Percentiles rank a stretch among this genome's conserved stretches.
Evolutionary conservation across 2,888 invertebrate genomes (phyloP).

Genomic region (Anorthoa munda): DNA sequence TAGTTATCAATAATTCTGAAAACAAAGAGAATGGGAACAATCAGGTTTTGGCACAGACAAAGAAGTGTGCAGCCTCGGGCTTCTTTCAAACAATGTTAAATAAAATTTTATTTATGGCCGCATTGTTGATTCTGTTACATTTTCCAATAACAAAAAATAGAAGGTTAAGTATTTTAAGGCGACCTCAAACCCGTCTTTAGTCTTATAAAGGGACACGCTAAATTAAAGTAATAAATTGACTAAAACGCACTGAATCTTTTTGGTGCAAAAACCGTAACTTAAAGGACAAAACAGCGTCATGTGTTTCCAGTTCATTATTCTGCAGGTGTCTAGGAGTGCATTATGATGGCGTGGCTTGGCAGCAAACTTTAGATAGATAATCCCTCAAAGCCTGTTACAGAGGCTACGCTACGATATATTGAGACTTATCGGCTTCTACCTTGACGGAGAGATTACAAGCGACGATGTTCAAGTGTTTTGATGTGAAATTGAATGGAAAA

Average conservation of each 20-base stretch:
- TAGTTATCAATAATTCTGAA: background rate
- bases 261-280: background rate
- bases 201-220: background rate
- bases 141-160: background rate
- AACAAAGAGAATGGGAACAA: slow-evolving; percentile 1
- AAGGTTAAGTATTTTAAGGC: background rate
- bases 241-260: slow-evolving; percentile 2
- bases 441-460: slow-evolving; percentile 29
- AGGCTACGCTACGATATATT: slow-evolving; percentile 31
- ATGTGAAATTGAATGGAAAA: slow-evolving; percentile 42
- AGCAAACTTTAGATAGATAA: slow-evolving; percentile 57
- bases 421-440: slow-evolving; percentile 34
- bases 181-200: background rate
- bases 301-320: slow-evolving; percentile 43
- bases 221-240: background rate
- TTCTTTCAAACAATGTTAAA: slow-evolving; percentile 16
- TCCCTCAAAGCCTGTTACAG: slow-evolving; percentile 50
- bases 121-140: slow-evolving; percentile 1
- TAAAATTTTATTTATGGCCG: slow-evolving; percentile 6
- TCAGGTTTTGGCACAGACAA: slow-evolving; percentile 14
- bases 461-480: slow-evolving; percentile 38
- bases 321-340: slow-evolving; percentile 32
- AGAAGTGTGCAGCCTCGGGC: background rate
- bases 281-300: slow-evolving; percentile 12
- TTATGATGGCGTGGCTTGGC: slow-evolving; percentile 49